A percentile compares a stretch with the other conserved stretches of the same genome.
Conservation (phyloP, 2,797 vertebrate genomes). For the Poecilia velifera region DNA sequence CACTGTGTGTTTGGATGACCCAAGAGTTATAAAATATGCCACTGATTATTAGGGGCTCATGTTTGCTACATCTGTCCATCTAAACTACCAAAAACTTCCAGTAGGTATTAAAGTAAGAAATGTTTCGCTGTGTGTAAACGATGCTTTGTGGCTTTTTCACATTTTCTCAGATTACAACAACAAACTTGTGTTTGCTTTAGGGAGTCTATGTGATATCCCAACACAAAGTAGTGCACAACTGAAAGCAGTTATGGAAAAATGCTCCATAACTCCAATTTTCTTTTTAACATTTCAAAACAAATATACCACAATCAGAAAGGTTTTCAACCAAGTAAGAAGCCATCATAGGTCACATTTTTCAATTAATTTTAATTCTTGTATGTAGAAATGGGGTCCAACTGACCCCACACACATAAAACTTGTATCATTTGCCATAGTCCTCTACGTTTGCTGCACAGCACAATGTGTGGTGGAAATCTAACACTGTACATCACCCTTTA, state of each 20-base stretch:
- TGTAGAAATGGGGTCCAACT: no score
- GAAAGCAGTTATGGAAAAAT: neutral
- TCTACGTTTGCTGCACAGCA: no score
- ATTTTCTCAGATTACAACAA: neutral
- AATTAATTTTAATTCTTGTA: no score
- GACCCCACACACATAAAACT: no score
- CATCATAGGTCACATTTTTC: neutral
- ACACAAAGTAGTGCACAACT: neutral
- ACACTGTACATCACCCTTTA: neutral
- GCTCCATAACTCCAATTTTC: neutral
- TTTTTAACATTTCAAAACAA: neutral
- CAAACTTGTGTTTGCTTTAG: neutral
- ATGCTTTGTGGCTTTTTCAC: neutral
- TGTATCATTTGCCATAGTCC: no score
- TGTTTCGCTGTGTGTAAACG: neutral
- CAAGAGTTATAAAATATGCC: constrained; percentile 22
- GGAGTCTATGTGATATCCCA: neutral
- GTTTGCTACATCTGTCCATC: constrained; percentile 29
- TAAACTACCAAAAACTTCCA: constrained; percentile 6
- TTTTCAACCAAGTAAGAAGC: neutral
- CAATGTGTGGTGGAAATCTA: neutral
- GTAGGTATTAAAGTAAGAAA: neutral
- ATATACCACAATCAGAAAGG: neutral
- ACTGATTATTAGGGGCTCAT: constrained; percentile 31
- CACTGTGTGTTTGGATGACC: constrained; percentile 15